phyloP scores from a whole-genome alignment of 2,888 invertebrate genomes.

The Clostera curtula region DNA sequence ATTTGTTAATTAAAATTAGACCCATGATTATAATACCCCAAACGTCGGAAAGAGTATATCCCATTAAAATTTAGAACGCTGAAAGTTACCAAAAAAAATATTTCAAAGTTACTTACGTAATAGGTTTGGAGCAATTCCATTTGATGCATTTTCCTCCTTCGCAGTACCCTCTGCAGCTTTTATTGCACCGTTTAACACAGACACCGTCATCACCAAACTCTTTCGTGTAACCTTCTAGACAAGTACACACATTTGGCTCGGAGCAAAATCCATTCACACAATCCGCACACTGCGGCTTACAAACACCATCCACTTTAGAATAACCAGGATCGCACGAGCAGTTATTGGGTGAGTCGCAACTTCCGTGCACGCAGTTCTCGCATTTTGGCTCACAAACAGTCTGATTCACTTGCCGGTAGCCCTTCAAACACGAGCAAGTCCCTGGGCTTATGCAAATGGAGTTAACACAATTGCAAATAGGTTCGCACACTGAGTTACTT shows the following conservation, averaged over 20 bases:
- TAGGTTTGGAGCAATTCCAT: slow-evolving; percentile 13
- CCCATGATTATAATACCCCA: no score
- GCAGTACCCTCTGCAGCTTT: slow-evolving; percentile 17
- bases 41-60: no score
- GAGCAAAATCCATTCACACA: slow-evolving; percentile 21
- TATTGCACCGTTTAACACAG: slow-evolving; percentile 16
- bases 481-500: slow-evolving; percentile 27
- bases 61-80: no score
- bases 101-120: slow-evolving; percentile 12
- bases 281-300: slow-evolving; percentile 20
- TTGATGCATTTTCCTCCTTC: slow-evolving; percentile 11
- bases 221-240: slow-evolving; percentile 21
- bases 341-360: slow-evolving; percentile 43
- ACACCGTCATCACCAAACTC: slow-evolving; percentile 14
- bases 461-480: slow-evolving; percentile 63
- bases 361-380: slow-evolving; percentile 26
- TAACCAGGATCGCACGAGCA: slow-evolving; percentile 60
- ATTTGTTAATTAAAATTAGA: no score
- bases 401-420: slow-evolving; percentile 24
- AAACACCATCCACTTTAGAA: slow-evolving; percentile 9
- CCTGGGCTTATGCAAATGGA: slow-evolving; percentile 47
- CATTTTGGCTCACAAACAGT: slow-evolving; percentile 26
- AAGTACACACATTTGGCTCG: slow-evolving; percentile 22
- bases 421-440: slow-evolving; percentile 56
- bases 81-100: background rate